phyloP scores from a whole-genome alignment of 1,140 invertebrate genomes.

The Chrysoperla carnea region DNA sequence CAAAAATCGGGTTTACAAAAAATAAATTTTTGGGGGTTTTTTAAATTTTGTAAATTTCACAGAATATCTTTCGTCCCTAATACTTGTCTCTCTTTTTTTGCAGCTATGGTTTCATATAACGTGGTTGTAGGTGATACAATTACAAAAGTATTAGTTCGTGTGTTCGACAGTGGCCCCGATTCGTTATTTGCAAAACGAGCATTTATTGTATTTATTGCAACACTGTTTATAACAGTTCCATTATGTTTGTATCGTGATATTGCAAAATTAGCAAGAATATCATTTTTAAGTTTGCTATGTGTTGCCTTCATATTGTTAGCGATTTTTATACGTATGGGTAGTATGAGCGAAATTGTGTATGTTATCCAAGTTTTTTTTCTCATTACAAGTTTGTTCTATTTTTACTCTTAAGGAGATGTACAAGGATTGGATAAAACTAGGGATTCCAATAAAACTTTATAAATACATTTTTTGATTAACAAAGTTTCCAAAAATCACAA shows the following conservation, averaged over 20 bases:
- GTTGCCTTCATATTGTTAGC: conserved; percentile 56
- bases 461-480: too few relatives aligned
- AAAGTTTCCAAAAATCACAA: too few relatives aligned
- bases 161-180: conserved; percentile 33
- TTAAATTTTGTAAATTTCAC: not conserved
- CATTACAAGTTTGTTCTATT: too few relatives aligned
- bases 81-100: conserved; percentile 15
- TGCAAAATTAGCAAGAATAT: conserved; percentile 58
- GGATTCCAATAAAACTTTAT: too few relatives aligned
- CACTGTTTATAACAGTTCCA: conserved; percentile 59
- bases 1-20: too few relatives aligned
- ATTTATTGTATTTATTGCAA: conserved; percentile 59
- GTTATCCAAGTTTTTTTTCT: conserved; percentile 17
- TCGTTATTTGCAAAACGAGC: conserved; percentile 47
- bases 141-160: conserved; percentile 60
- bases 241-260: conserved; percentile 70
- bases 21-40: too few relatives aligned
- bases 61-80: not conserved
- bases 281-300: conserved; percentile 59
- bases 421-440: too few relatives aligned
- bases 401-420: too few relatives aligned
- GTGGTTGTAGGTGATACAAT: conserved; percentile 79
- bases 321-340: conserved; percentile 44
- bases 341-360: conserved; percentile 39
- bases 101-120: conserved; percentile 84